Evolutionary conservation across 1,140 invertebrate genomes (phyloP), one percentile per base, ranked within the genome.

Genomic region (Heliconius hermathena): DNA sequence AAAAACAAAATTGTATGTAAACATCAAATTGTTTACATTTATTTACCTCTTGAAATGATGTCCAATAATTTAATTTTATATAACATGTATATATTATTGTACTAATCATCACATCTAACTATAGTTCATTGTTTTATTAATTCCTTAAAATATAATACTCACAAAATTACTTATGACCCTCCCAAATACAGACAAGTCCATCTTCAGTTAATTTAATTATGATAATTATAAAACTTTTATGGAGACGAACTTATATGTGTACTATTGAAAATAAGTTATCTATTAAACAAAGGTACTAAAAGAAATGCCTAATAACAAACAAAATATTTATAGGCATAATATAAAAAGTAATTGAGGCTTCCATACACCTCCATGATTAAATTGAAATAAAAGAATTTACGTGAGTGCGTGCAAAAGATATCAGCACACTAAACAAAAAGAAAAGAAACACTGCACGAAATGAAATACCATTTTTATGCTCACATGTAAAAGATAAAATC

Each of bases 161-260:
- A 93, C 92, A 83, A 93, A 92, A 79, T 91, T 93, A 83, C 87
- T 92, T 80, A 92, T 91, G 57, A 89, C 84, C 79, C 85, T 90
- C 74, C 92, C 92, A 82, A 93, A 82, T 71, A 92, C 84, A n/a
- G 88, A 86, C 52, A 93, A 75, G 88, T 93, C 91, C 92, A 93
- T 93, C 60, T 66, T 66, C 22, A 13, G 4, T 26, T 29, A 66
- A 66, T 29, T 29, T 66, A 13, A 16, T 29, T 2, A 66, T 3
- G 20, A 60, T 60, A 22, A 60, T 46, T 4, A 9, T 60, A 9
- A 18, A 60, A 60, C 3, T 9, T 26, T 26, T 22, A n/a, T 60
- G 20, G n/a, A 60, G 4, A 66, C 26, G 1, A 29, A 29, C 11
- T 66, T 57, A 18, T 18, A 54, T 54, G 6, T 54, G 16, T 54